These are phyloP conservation scores for Macrostomum lignano DNA, from an alignment of 1,140 invertebrate genomes.

Conservation along the genomic window DNA sequence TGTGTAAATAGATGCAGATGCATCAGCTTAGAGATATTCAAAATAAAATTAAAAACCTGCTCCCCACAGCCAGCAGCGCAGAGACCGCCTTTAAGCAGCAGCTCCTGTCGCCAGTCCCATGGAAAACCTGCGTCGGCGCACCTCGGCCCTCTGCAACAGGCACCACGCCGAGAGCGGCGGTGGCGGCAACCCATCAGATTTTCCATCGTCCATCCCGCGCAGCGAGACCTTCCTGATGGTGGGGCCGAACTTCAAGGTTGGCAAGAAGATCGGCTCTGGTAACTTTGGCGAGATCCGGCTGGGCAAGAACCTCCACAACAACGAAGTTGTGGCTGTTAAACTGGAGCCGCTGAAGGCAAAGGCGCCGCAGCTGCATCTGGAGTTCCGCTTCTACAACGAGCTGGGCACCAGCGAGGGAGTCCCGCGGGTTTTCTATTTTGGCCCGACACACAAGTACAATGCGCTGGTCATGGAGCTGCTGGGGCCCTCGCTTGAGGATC, in stretches of 20 bases:
- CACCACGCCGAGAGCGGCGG: too few relatives aligned
- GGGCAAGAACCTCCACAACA: slow-evolving; percentile 63
- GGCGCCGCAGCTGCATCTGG: slow-evolving; percentile 95
- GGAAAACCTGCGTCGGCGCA: too few relatives aligned
- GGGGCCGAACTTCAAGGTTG: slow-evolving; percentile 84
- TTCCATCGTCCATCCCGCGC: too few relatives aligned
- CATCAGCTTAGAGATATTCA: too few relatives aligned
- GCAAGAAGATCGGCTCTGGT: slow-evolving; percentile 91
- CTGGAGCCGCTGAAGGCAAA: slow-evolving; percentile 99
- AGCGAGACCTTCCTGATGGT: slow-evolving; percentile 85
- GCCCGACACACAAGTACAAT: slow-evolving; percentile 44
- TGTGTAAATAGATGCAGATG: too few relatives aligned
- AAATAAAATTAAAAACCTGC: too few relatives aligned
- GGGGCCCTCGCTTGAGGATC: slow-evolving; percentile 71
- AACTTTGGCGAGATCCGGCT: slow-evolving; percentile 88
- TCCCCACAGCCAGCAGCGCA: too few relatives aligned
- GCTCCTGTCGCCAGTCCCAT: too few relatives aligned
- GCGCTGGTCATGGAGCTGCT: slow-evolving; percentile 82
- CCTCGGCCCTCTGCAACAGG: too few relatives aligned
- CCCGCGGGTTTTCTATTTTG: slow-evolving; percentile 8
- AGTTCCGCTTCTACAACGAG: slow-evolving; percentile 99
- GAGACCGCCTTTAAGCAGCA: too few relatives aligned
- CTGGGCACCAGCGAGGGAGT: slow-evolving; percentile 30
- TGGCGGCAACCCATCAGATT: too few relatives aligned
- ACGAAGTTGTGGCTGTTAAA: slow-evolving; percentile 99